Percentiles rank a stretch among this genome's conserved stretches.
Conservation (phyloP, 1,140 invertebrate species). For the Euschistus heros region DNA sequence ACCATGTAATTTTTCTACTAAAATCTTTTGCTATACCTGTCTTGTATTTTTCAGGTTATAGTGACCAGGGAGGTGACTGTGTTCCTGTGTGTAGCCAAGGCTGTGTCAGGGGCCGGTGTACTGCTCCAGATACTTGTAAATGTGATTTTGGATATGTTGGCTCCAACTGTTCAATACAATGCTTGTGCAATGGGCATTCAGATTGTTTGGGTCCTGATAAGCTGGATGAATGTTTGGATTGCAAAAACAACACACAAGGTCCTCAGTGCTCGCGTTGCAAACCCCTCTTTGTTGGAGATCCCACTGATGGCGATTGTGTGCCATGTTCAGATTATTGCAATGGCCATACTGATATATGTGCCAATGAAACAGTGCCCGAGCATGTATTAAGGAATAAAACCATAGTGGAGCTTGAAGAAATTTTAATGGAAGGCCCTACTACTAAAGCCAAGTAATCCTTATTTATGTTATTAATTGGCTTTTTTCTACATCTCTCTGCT, state of each 20-base stretch:
- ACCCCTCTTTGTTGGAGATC: slow-evolving; percentile 82
- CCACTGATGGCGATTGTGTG: slow-evolving; percentile 70
- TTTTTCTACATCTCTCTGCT: not conserved
- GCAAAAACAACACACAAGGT: slow-evolving; percentile 75
- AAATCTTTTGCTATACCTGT: not conserved
- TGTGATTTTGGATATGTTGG: slow-evolving; percentile 95
- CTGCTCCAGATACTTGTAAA: slow-evolving; percentile 71
- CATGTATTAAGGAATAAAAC: not conserved
- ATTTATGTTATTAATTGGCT: not conserved
- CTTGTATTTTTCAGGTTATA: not conserved
- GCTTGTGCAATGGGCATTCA: slow-evolving; percentile 89
- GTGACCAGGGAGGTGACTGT: slow-evolving; percentile 7
- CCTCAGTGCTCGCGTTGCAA: slow-evolving; percentile 50
- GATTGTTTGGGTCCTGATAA: slow-evolving; percentile 78
- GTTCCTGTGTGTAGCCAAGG: slow-evolving; percentile 62
- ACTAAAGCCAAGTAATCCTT: slow-evolving; percentile 27
- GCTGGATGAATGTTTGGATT: slow-evolving; percentile 68
- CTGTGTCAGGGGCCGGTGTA: slow-evolving; percentile 77
- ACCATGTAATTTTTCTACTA: not conserved
- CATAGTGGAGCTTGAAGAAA: slow-evolving; percentile 16
- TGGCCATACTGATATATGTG: slow-evolving; percentile 73
- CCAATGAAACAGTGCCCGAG: slow-evolving; percentile 41
- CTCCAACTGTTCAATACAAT: slow-evolving; percentile 83
- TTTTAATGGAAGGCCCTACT: slow-evolving; percentile 29
- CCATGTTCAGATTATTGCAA: slow-evolving; percentile 83